Evolutionary conservation across 1,140 invertebrate genomes (phyloP).

Genomic region (Trachymyrmex cornetzi): DNA sequence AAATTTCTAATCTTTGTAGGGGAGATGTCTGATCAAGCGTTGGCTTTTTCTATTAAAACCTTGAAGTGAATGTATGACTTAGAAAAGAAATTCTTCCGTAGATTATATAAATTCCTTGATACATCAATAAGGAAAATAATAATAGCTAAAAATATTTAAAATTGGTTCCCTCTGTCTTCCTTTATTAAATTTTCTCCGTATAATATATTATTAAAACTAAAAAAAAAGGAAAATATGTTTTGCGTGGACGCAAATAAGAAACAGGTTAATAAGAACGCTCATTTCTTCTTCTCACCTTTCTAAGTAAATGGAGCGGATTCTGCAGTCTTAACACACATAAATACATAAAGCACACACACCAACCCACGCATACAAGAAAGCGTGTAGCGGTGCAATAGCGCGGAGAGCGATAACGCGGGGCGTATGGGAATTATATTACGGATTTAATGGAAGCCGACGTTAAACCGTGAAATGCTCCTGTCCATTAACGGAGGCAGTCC

Average conservation of each 20-base stretch:
- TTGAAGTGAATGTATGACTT: background rate
- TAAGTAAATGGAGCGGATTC: constrained; percentile 6
- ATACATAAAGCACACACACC: background rate
- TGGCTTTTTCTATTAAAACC: constrained; percentile 22
- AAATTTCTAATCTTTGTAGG: background rate
- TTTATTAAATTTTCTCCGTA: background rate
- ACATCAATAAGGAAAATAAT: background rate
- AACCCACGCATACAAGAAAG: background rate
- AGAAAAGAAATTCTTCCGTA: background rate
- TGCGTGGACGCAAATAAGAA: background rate
- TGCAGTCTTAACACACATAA: constrained; percentile 6
- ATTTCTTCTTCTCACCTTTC: constrained; percentile 12
- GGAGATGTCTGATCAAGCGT: background rate
- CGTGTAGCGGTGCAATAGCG: constrained; percentile 18
- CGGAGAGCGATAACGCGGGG: constrained; percentile 25
- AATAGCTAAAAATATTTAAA: background rate
- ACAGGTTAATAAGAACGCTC: background rate
- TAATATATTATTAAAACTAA: background rate
- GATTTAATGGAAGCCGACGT: constrained; percentile 47
- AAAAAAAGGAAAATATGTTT: background rate
- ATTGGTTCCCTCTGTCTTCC: background rate
- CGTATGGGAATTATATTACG: constrained; percentile 44
- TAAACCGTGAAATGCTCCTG: constrained; percentile 59
- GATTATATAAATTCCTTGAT: background rate
- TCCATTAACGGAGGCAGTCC: constrained; percentile 42